Percentiles rank a stretch among this genome's conserved stretches.
Conservation (phyloP, 2,888 invertebrate genomes). For the Drosophila lutescens region DNA sequence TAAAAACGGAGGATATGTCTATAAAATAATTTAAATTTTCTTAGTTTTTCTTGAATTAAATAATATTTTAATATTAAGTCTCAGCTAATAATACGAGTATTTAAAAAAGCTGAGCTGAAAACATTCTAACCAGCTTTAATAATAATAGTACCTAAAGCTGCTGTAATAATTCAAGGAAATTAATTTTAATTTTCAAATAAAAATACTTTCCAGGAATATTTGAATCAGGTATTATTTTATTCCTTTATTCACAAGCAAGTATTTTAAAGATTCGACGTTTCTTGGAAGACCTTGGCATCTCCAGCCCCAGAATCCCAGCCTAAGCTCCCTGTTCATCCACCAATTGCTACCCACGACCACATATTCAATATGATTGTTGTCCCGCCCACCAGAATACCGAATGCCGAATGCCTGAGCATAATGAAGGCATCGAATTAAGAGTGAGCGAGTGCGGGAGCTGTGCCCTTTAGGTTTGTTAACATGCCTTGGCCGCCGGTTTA, state of each 20-base stretch:
- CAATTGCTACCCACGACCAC: not conserved
- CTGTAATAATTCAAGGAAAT: too few relatives aligned
- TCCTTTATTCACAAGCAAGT: not conserved
- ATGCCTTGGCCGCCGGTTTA: constrained; percentile 41
- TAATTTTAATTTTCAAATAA: too few relatives aligned
- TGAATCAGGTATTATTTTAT: not conserved
- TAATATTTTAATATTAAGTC: too few relatives aligned
- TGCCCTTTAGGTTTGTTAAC: constrained; percentile 50
- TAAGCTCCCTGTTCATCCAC: constrained; percentile 14
- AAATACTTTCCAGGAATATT: not conserved
- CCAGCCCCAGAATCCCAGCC: constrained; percentile 26
- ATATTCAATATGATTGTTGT: constrained; percentile 39
- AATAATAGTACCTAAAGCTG: too few relatives aligned
- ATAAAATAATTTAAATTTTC: too few relatives aligned
- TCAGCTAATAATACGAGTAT: too few relatives aligned
- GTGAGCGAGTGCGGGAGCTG: constrained; percentile 17
- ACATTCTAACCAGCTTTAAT: too few relatives aligned
- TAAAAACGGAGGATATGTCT: too few relatives aligned
- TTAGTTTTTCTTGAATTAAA: too few relatives aligned
- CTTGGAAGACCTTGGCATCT: constrained; percentile 6
- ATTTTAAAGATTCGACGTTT: not conserved
- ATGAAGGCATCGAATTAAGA: constrained; percentile 41
- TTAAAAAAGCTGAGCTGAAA: too few relatives aligned
- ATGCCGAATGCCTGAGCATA: constrained; percentile 34
- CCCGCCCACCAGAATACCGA: constrained; percentile 33